Base-by-base conservation (phyloP, 2,797 vertebrate species). In the Uromys caudimaculatus region DNA sequence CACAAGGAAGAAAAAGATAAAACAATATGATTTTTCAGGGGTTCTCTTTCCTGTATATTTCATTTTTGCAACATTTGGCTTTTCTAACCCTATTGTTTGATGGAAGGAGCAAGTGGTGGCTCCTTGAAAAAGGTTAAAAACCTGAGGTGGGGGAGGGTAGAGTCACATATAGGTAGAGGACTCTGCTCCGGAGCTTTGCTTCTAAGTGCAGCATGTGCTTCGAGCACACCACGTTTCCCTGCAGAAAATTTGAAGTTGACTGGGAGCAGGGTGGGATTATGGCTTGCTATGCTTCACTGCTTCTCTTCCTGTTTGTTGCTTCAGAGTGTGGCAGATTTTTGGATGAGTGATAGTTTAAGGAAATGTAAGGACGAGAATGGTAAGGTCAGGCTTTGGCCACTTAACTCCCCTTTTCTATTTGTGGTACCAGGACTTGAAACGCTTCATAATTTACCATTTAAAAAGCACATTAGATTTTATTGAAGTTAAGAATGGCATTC, bases 61-160 rank as follows among this genome's bases (percentile, higher is more conserved):
- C 94, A 91, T 96, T 92, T 95, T 95, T 96, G 78, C 77, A 62
- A 50, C 90, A 41, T 78, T 56, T 81, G 96, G 87, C 52, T 89
- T 95, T 96, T 96, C 94, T 97, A 91, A 96, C 95, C 78, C 96
- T 94, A 89, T 90, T 97, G 95, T 97, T 95, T 96, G 89, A 96
- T 83, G 83, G 81, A 89, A 91, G 54, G 44, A 54, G 71, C 85
- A 95, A 95, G 90, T 96, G 83, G 90, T 76, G 41, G 89, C 78
- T 98, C 73, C 81, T 90, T 95, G 60, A 88, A 92, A 71, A 0
- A 78, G 86, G 90, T 97, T 96, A 81, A 77, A 95, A 96, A 78
- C 82, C 77, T 32, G n/a, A 64, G 77, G 76, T 93, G 58, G 44
- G 41, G 41, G n/a, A 75, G 86, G 69, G 54, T 41, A n/a, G 29